Evolutionary conservation across 2,888 invertebrate species (phyloP), one percentile per base, ranked within the genome.

Genomic region (Dolichopus griseipennis): DNA sequence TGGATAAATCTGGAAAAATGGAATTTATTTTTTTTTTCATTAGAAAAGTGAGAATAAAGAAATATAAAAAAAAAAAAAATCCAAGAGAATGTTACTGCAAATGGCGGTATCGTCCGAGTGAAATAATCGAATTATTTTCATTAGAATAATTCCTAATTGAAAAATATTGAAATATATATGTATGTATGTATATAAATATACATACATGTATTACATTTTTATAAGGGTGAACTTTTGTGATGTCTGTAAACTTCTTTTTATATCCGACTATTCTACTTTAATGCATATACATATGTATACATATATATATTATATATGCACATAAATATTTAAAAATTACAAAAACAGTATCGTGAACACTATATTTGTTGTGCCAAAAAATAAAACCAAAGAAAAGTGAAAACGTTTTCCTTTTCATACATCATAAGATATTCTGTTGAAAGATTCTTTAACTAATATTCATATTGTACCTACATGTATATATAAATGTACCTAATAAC

Each of bases 91-190:
- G 22, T 15, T 63, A 63, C 27, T 63, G 63, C 18, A 63, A 18
- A 63, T 68, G 69, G 69, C 69, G 70, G 69, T 68, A 73, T 73
- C 77, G 77, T 76, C 78, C 76, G 78, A 81, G 79, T 78, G 80
- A 76, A 80, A 77, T 82, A 81, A 81, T 81, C 80, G 79, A 82
- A 81, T 81, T 81, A 81, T 77, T 79, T 81, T 80, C 81, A 79
- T 77, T 75, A 79, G 81, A 81, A 78, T 78, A 79, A 81, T 75
- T 81, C 81, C 81, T 82, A 81, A 81, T 81, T 81, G 82, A 81
- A 81, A 81, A 82, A 82, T 81, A 81, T 82, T 80, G 79, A 78
- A 75, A 75, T 78, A 76, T 75, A 68, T 43, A 12, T 22, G 22
- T 21, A 62, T 21, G 22, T 21, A 61, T 61, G n/a, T 61, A 61